These are phyloP conservation scores for Panthera tigris DNA, from an alignment of 2,113 vertebrate genomes.

Conservation along the genomic window DNA sequence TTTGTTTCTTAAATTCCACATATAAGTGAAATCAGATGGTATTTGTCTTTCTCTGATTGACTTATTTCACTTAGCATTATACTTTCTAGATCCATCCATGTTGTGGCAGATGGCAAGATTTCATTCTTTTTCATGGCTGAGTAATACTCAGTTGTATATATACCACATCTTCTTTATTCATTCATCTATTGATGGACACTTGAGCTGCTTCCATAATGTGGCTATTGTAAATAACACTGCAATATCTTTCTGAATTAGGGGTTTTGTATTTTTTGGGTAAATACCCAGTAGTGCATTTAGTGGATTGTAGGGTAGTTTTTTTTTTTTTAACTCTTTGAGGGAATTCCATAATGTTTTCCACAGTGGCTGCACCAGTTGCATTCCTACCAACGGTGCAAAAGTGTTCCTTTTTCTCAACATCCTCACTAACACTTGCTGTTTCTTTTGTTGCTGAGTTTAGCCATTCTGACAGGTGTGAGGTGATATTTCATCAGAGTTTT, in stretches of 20 bases:
- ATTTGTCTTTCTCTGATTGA: not conserved
- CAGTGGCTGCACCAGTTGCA: not conserved
- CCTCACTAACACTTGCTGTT: not conserved
- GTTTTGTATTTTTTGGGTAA: not conserved
- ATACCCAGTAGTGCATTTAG: not conserved
- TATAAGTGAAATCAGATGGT: not conserved
- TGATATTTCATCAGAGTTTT: not conserved
- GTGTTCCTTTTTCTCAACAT: not conserved
- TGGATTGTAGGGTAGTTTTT: not conserved
- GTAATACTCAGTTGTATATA: not conserved
- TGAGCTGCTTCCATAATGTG: not conserved
- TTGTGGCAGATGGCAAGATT: not conserved
- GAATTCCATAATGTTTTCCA: not conserved
- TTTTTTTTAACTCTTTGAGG: not conserved
- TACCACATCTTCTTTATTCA: not conserved
- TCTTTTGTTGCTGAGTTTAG: not conserved
- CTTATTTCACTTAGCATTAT: not conserved
- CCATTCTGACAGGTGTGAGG: not conserved
- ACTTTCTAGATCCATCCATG: not conserved
- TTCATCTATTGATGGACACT: not conserved
- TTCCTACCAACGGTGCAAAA: not conserved
- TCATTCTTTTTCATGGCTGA: not conserved
- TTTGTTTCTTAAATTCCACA: not conserved
- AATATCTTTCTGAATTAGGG: not conserved
- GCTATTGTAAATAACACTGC: not conserved